Evolutionary conservation across 2,888 invertebrate species (phyloP), one percentile per base, ranked within the genome.

Genomic region (Eudasyphora cyanicolor): DNA sequence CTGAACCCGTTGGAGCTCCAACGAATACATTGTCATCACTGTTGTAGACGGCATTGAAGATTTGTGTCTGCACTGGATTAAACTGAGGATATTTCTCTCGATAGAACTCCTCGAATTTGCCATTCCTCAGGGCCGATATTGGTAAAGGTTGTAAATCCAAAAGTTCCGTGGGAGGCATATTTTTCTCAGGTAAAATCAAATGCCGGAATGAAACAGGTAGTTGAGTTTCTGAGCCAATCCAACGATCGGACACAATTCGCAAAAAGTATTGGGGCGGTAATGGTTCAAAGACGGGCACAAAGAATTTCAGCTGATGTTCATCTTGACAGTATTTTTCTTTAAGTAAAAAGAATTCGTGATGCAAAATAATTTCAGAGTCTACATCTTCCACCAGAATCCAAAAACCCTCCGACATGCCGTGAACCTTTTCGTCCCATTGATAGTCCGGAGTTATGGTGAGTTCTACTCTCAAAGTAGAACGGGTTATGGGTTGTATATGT

Each of bases 41-140:
- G 91, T 99, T 99, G 93, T 99, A 99, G 0, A 99, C 97, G 0
- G 99, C 97, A 92, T 99, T 99, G 93, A 99, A 99, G 6, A 99
- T 99, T 94, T 98, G 98, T 0, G 99, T 99, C 92, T 99, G 99
- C 81, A 99, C 99, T 0, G 99, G 98, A 92, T 99, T 99, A 92
- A 99, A 99, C 91, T 98, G 98, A 1, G 96, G 96, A 90, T 98
- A 97, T 79, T 95, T 95, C 10, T 97, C 96, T 0, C 93, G 93
- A 90, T 99, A 99, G 51, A 99, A 93, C 10, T 94, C 93, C 90
- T 99, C 98, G 89, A 96, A 99, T 81, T 95, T 95, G 0, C 95
- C 93, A 92, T 98, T 98, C 87, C 98, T 92, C 21, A 99, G 92
- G 0, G 99, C 99, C 0, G 98, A 97, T 51, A 97, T 95, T 0